Base-by-base conservation (phyloP, 1,140 invertebrate species). In the Aphelenchoides avenae region DNA sequence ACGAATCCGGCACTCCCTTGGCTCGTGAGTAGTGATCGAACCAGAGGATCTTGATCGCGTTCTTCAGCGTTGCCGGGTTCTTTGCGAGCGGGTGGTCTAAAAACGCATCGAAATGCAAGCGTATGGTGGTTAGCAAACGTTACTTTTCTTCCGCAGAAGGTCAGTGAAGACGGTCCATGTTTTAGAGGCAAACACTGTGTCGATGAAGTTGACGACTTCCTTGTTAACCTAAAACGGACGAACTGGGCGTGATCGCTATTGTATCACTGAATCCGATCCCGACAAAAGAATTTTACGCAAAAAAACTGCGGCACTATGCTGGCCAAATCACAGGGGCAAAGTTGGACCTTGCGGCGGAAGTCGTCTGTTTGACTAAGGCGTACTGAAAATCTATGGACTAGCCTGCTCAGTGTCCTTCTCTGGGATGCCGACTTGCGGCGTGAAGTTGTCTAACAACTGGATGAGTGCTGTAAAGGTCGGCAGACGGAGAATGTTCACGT, bases 1-100 rank as follows among this genome's bases (percentile, higher is more conserved):
- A 70, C 24, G 69, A 66, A 36, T 62, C 56, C 18, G 53, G 24
- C 7, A 9, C 20, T 6, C 55, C 56, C 7, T 44, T 52, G 13
- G 30, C 34, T 5, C 55, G 22, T 13, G 55, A 57, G 46, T 61
- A 57, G 6, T 11, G 6, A 11, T 39, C 55, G 26, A 57, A 57
- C 55, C 55, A 57, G 15, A 61, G 13, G n/a, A 61, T 30, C 6
- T 13, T 7, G 6, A 57, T 61, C 9, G 47, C 13, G 15, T 49
- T 9, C 20, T 49, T 49, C 9, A 49, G 20, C 7, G 47, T 49
- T 36, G 11, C n/a, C n/a, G 34, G 34, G 6, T 53, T 27, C 11
- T 55, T 52, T n/a, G 50, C 52, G 18, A 18, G 56, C 1, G 50
- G 50, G 33, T 52, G 50, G 24, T 52, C 46, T 49, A 6, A 49